A percentile compares a stretch with the other conserved stretches of the same genome.
phyloP scores from a whole-genome alignment of 2,888 invertebrate species.

The Synanthedon andrenaeformis region DNA sequence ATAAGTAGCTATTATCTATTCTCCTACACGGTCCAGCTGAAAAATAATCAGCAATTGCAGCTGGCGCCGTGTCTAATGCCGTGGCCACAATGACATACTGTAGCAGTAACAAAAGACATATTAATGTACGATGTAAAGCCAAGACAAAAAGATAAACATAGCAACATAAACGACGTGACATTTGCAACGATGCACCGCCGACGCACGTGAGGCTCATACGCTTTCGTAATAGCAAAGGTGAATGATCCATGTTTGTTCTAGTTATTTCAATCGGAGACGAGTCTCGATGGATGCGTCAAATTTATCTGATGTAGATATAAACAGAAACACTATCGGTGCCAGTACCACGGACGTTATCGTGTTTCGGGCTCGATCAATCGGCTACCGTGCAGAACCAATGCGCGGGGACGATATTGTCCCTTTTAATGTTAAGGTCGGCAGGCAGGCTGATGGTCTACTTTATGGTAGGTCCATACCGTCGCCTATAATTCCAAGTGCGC shows the following conservation, averaged over 20 bases:
- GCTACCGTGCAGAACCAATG: no score
- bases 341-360: neutral
- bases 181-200: conserved; percentile 24
- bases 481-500: no score
- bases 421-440: no score
- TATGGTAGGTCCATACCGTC: no score
- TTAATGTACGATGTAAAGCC: neutral
- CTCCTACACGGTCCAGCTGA: no score
- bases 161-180: conserved; percentile 57
- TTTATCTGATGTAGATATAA: neutral
- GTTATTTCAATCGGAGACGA: neutral
- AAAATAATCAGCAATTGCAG: no score
- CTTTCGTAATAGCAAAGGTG: conserved; percentile 53
- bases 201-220: conserved; percentile 17
- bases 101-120: no score
- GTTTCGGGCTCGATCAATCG: neutral
- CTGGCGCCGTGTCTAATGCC: no score
- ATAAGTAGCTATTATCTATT: no score
- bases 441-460: no score
- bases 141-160: neutral
- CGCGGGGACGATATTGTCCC: no score
- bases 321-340: neutral
- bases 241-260: conserved; percentile 43
- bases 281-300: neutral
- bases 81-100: no score